Evolutionary conservation across 2,888 invertebrate species (phyloP).

Genomic region (Dioctria rufipes): DNA sequence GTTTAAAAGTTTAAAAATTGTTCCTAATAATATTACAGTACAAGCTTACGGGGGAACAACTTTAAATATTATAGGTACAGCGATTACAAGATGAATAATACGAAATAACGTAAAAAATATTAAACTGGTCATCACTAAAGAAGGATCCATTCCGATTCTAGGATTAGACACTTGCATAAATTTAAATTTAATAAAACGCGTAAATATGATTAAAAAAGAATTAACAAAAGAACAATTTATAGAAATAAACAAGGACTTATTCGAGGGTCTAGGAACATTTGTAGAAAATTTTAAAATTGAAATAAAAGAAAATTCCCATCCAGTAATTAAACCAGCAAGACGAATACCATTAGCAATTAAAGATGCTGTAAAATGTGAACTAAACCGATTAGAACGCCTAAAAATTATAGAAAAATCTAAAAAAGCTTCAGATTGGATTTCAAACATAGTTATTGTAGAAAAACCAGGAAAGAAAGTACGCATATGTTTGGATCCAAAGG

Average conservation of each 20-base stretch:
- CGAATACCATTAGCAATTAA: too few species aligned
- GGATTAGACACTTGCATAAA: neutral
- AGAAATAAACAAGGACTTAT: neutral
- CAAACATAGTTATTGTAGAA: too few species aligned
- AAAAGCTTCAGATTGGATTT: conserved; percentile 2
- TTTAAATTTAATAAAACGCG: neutral
- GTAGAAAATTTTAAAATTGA: neutral
- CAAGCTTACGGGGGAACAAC: neutral
- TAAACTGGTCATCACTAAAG: too few species aligned
- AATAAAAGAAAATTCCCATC: neutral
- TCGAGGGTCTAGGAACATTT: neutral
- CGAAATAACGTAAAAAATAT: too few species aligned
- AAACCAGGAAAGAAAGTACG: too few species aligned
- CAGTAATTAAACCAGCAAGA: neutral
- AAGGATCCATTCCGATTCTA: too few species aligned
- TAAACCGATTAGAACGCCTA: conserved; percentile 23
- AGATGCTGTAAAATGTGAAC: neutral
- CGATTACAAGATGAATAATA: too few species aligned
- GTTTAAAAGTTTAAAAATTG: neutral
- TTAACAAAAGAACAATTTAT: neutral
- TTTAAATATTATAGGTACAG: neutral
- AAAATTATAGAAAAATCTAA: conserved; percentile 47
- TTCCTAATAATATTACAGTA: too few species aligned
- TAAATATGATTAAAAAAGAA: neutral
- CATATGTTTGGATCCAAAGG: too few species aligned